Percentiles rank a stretch among this genome's conserved stretches.
Conservation (phyloP, 1,140 invertebrate genomes). For the Globodera ellingtonae region DNA sequence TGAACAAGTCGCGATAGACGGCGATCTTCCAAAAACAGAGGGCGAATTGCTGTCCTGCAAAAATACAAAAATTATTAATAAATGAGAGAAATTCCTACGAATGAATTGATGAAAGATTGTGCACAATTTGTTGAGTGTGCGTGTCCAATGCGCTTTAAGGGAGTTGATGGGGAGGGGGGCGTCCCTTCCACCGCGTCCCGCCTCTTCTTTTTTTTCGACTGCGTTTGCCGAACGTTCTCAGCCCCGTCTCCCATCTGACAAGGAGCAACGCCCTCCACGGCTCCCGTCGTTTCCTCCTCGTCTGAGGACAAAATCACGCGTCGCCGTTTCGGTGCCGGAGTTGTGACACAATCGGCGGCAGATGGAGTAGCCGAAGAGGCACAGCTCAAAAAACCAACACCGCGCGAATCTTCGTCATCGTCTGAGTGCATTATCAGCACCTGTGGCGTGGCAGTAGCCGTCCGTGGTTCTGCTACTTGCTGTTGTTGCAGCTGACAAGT, state of each 20-base stretch:
- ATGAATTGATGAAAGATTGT: constrained; percentile 48
- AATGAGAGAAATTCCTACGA: not conserved
- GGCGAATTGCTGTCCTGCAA: constrained; percentile 9
- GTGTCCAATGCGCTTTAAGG: not conserved
- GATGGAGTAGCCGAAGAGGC: constrained; percentile 12
- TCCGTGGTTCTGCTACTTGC: not conserved
- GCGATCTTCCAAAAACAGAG: constrained; percentile 6
- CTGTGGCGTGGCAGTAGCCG: not conserved
- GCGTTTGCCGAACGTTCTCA: not conserved
- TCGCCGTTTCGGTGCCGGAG: constrained; percentile 37
- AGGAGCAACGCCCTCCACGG: constrained; percentile 1
- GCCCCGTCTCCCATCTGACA: not conserved
- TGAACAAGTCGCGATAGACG: not conserved
- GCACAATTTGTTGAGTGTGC: not conserved
- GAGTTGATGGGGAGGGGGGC: not conserved
- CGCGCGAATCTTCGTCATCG: constrained; percentile 12
- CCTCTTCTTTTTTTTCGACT: not conserved
- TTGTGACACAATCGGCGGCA: not conserved
- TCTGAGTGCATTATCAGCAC: not conserved
- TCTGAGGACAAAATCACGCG: constrained; percentile 52
- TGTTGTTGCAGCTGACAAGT: constrained; percentile 5
- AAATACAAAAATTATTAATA: constrained; percentile 26
- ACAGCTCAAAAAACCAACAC: constrained; percentile 27
- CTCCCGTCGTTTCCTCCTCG: constrained; percentile 52
- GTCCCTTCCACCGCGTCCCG: not conserved